Conservation (phyloP, 2,888 invertebrate genomes). For the Rhamnusium bicolor region DNA sequence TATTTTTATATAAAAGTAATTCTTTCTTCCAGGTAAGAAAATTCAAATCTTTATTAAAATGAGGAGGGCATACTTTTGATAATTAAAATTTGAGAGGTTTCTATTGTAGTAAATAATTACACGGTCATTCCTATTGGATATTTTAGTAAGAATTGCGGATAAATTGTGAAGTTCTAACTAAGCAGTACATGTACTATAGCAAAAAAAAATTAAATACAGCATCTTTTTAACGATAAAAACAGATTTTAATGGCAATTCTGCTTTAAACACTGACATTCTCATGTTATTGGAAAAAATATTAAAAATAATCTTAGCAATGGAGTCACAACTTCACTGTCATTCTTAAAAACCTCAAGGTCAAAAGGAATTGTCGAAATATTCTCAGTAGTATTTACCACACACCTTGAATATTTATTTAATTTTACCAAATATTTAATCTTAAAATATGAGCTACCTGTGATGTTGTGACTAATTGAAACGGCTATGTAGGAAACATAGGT, state of each 20-base stretch:
- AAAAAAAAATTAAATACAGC: slow-evolving; percentile 51
- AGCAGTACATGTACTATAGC: slow-evolving; percentile 42
- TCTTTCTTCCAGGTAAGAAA: too few species aligned
- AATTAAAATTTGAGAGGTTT: background rate
- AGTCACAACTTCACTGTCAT: slow-evolving; percentile 11
- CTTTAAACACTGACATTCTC: slow-evolving; percentile 10
- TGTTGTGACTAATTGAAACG: slow-evolving; percentile 6
- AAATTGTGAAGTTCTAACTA: slow-evolving; percentile 2
- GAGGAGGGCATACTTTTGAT: too few species aligned
- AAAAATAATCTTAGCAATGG: background rate
- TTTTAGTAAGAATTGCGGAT: background rate
- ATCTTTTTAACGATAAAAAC: slow-evolving; percentile 37
- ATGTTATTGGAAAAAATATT: background rate
- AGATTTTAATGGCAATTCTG: slow-evolving; percentile 10
- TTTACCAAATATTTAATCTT: background rate
- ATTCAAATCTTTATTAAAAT: too few species aligned
- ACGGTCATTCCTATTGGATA: background rate
- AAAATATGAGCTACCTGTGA: background rate
- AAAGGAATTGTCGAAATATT: background rate
- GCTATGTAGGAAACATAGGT: slow-evolving; percentile 8
- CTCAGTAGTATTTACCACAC: background rate
- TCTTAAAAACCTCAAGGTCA: background rate
- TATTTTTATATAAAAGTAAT: too few species aligned
- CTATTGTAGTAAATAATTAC: background rate
- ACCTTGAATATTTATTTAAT: background rate